Conservation (phyloP, 2,888 invertebrate species). For the Dioctria rufipes region DNA sequence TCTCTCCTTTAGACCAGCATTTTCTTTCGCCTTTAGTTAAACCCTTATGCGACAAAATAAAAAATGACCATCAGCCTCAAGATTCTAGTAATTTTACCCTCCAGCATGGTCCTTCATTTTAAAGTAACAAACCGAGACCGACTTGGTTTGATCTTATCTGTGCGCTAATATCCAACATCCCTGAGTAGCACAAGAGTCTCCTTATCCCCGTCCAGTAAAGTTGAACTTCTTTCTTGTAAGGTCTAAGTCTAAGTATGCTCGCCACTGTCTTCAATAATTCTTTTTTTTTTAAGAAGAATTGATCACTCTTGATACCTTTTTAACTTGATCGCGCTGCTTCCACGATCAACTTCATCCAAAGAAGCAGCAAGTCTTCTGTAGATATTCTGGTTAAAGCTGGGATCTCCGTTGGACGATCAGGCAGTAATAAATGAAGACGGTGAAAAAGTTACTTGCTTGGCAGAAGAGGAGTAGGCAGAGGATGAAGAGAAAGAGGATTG, state of each 20-base stretch:
- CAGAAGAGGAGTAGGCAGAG: too few species aligned
- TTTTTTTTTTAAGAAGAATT: not conserved
- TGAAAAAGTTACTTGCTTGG: slow-evolving; percentile 11
- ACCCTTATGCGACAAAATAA: slow-evolving; percentile 31
- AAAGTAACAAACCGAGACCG: slow-evolving; percentile 55
- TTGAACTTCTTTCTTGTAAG: not conserved
- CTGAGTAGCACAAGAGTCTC: slow-evolving; percentile 29
- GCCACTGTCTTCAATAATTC: slow-evolving; percentile 44
- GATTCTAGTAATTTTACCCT: slow-evolving; percentile 53
- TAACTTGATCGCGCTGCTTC: slow-evolving; percentile 23
- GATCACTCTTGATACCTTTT: slow-evolving; percentile 49
- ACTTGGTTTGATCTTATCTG: slow-evolving; percentile 47
- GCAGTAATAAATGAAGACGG: slow-evolving; percentile 13
- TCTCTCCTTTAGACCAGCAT: not conserved
- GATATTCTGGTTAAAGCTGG: not conserved
- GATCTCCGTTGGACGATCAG: not conserved
- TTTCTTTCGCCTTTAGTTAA: not conserved
- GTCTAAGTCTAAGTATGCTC: too few species aligned
- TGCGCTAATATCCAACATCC: slow-evolving; percentile 41
- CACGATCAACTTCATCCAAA: slow-evolving; percentile 2
- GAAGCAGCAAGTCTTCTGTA: too few species aligned
- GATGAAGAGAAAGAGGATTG: not conserved
- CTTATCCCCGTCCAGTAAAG: not conserved
- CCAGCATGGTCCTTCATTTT: slow-evolving; percentile 51
- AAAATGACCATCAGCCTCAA: slow-evolving; percentile 49